Conservation (phyloP, 2,888 invertebrate genomes). For the Acleris laterana region DNA sequence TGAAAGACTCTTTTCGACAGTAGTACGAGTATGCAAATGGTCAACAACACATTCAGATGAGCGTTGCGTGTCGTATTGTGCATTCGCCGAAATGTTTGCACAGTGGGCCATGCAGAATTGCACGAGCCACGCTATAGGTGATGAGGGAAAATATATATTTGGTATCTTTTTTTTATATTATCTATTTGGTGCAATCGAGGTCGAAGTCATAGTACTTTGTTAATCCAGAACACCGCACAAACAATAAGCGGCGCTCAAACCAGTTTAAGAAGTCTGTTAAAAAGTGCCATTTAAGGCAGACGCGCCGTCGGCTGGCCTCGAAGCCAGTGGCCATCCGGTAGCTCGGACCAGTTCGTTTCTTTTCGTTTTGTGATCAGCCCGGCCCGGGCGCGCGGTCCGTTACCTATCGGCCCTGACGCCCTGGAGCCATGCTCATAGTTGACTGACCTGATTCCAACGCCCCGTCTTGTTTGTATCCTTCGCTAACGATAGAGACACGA, state of each 20-base stretch:
- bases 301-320: not conserved
- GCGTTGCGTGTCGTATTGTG: too few relatives aligned
- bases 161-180: too few relatives aligned
- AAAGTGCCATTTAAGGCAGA: not conserved
- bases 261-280: not conserved
- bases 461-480: slow-evolving; percentile 1
- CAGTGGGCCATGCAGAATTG: too few relatives aligned
- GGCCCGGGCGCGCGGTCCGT: slow-evolving; percentile 6
- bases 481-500: not conserved
- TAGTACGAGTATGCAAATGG: too few relatives aligned
- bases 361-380: not conserved
- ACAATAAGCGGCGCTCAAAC: not conserved
- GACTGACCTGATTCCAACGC: not conserved
- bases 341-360: not conserved
- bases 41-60: too few relatives aligned
- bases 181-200: too few relatives aligned
- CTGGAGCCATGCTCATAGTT: not conserved
- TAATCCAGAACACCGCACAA: not conserved
- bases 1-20: too few relatives aligned
- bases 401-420: slow-evolving; percentile 5
- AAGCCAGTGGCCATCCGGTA: not conserved
- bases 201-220: not conserved
- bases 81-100: too few relatives aligned
- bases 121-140: too few relatives aligned
- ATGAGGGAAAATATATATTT: too few relatives aligned